Evolutionary conservation across 2,888 invertebrate species (phyloP).

Genomic region (Cryptophagus acutangulus): DNA sequence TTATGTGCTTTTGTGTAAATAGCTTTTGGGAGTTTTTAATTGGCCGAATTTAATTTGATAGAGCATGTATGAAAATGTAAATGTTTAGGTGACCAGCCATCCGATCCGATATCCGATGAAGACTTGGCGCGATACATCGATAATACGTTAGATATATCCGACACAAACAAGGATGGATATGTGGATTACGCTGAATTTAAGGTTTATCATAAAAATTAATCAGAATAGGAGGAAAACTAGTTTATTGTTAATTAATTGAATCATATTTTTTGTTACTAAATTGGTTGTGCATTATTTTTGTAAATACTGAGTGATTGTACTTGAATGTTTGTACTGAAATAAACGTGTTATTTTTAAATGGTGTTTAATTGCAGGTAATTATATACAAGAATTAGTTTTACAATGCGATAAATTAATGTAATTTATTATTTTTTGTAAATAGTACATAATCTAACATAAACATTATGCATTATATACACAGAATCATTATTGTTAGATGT

Average conservation of each 20-base stretch:
- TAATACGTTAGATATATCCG: conserved; percentile 60
- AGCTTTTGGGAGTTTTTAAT: conserved; percentile 5
- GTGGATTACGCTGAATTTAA: conserved; percentile 62
- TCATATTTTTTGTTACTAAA: conserved; percentile 7
- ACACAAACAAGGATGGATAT: conserved; percentile 69
- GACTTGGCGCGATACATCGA: conserved; percentile 56
- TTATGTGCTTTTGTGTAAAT: conserved; percentile 19
- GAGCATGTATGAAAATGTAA: background rate
- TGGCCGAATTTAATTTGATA: background rate
- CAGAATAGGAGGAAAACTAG: too few species aligned
- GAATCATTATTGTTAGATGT: background rate
- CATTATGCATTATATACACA: conserved; percentile 3
- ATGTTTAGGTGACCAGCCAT: conserved; percentile 20
- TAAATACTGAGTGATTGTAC: background rate
- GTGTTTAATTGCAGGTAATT: background rate
- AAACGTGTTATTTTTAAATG: conserved; percentile 1
- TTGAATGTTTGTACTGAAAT: too few species aligned
- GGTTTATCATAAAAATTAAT: conserved; percentile 3
- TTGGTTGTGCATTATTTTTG: conserved; percentile 9
- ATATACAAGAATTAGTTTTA: background rate
- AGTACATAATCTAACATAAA: conserved; percentile 5
- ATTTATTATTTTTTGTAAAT: conserved; percentile 4
- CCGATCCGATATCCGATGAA: conserved; percentile 50
- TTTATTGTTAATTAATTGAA: conserved; percentile 9
- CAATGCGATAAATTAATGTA: conserved; percentile 4